phyloP scores from a whole-genome alignment of 2,113 vertebrate genomes.

The Peromyscus polionotus region DNA sequence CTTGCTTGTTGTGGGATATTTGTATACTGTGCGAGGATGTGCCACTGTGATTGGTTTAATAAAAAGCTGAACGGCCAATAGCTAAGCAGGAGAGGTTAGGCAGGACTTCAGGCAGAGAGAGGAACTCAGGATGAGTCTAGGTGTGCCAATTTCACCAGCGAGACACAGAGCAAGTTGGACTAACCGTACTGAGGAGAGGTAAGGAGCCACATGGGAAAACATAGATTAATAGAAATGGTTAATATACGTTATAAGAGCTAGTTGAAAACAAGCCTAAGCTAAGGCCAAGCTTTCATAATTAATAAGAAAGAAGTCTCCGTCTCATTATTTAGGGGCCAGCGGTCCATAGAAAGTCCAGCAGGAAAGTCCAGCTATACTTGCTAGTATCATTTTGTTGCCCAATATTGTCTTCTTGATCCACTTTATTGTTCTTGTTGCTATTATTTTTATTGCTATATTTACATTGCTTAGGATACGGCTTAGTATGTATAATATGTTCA shows the following conservation, averaged over 20 bases:
- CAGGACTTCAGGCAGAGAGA: not conserved
- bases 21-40: not conserved
- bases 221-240: not conserved
- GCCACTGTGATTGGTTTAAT: not conserved
- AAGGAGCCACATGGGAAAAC: not conserved
- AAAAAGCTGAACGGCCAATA: not conserved
- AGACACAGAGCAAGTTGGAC: not conserved
- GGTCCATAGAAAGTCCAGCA: not conserved
- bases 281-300: not conserved
- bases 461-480: not conserved
- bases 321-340: not conserved
- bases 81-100: not conserved
- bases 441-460: not conserved
- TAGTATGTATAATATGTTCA: not conserved
- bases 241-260: not conserved
- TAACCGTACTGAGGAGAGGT: not conserved
- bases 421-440: not conserved
- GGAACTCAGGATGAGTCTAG: not conserved
- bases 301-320: not conserved
- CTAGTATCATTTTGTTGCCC: no score
- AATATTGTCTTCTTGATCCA: not conserved
- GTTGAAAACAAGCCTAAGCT: not conserved
- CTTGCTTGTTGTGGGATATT: not conserved
- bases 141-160: not conserved
- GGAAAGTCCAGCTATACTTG: not conserved